phyloP scores from a whole-genome alignment of 2,113 vertebrate genomes.

The Rhodinocichla rosea region DNA sequence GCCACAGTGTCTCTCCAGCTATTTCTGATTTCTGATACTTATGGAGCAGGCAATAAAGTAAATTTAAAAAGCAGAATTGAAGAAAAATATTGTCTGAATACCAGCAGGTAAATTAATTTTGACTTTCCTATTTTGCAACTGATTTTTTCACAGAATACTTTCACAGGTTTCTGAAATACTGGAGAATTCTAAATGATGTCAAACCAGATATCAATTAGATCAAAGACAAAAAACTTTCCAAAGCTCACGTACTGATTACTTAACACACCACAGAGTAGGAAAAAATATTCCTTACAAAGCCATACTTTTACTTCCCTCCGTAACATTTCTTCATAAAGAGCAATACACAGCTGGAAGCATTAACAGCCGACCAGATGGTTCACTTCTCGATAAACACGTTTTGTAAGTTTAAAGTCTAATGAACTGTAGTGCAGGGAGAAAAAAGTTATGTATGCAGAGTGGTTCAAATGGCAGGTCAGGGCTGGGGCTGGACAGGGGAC shows the following conservation, averaged over 20 bases:
- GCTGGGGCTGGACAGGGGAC: background rate
- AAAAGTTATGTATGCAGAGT: background rate
- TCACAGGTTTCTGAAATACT: background rate
- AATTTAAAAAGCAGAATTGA: background rate
- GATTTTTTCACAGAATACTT: conserved; percentile 12
- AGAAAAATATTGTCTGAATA: background rate
- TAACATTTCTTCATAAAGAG: background rate
- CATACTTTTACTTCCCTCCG: background rate
- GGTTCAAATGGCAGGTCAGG: conserved; percentile 25
- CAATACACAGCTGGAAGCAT: conserved; percentile 28
- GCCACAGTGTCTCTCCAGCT: background rate
- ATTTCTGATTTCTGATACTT: background rate
- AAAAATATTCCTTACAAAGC: conserved; percentile 23
- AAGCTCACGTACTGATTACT: background rate
- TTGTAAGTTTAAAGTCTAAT: conserved; percentile 43
- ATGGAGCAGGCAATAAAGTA: background rate
- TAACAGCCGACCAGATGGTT: conserved; percentile 46
- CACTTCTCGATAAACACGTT: conserved; percentile 1
- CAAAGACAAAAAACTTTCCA: conserved; percentile 23
- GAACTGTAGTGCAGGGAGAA: conserved; percentile 30
- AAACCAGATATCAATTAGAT: conserved; percentile 16
- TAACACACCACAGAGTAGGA: background rate
- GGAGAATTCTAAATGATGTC: background rate
- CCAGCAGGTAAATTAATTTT: background rate
- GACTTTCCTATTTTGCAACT: background rate